phyloP scores from a whole-genome alignment of 2,888 invertebrate genomes.

The Beris morrisii region DNA sequence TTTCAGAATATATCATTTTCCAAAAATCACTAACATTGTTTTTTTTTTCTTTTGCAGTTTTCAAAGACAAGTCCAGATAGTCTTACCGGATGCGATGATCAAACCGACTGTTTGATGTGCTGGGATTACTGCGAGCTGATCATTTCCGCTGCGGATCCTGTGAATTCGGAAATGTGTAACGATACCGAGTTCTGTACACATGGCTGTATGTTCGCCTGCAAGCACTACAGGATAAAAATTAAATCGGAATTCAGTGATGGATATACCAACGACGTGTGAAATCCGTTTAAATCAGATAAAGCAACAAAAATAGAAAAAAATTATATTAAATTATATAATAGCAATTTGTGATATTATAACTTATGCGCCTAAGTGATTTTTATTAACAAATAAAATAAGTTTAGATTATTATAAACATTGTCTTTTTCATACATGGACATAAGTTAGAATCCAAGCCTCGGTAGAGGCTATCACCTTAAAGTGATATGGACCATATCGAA shows the following conservation, averaged over 20 bases:
- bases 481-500: too few relatives aligned
- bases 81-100: neutral
- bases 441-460: too few relatives aligned
- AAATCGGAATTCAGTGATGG: neutral
- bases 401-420: too few relatives aligned
- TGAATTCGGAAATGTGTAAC: conserved; percentile 16
- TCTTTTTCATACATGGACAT: too few relatives aligned
- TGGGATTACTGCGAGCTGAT: conserved; percentile 26
- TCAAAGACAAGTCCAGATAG: neutral
- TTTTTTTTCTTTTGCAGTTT: conserved; percentile 15
- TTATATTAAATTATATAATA: too few relatives aligned
- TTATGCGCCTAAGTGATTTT: too few relatives aligned
- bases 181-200: conserved; percentile 11
- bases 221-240: conserved; percentile 4
- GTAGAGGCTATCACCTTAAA: too few relatives aligned
- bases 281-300: neutral
- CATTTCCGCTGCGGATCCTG: neutral
- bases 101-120: conserved; percentile 20
- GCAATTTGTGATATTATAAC: too few relatives aligned
- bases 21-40: neutral
- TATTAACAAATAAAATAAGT: too few relatives aligned
- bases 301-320: too few relatives aligned
- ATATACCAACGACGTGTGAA: neutral
- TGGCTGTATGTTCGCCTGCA: conserved; percentile 15
- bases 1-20: conserved; percentile 6